Evolutionary conservation across 2,888 invertebrate species (phyloP).

Genomic region (Tinea pellionella): DNA sequence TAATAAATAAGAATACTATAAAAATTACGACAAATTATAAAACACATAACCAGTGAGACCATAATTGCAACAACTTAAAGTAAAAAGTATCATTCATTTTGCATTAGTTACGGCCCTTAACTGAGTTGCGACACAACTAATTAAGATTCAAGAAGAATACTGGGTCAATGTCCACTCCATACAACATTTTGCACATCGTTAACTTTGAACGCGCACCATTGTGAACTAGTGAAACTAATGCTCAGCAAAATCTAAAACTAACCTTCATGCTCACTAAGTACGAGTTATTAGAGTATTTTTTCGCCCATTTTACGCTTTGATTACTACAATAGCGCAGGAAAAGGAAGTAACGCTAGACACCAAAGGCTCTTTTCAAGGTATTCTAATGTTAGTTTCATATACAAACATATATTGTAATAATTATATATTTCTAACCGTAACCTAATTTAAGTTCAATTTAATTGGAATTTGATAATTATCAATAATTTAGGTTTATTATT

Average conservation of each 20-base stretch:
- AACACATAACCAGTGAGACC: neutral
- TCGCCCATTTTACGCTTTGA: slow-evolving; percentile 34
- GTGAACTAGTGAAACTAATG: neutral
- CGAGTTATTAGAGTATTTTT: slow-evolving; percentile 28
- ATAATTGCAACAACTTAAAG: neutral
- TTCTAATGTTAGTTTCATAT: slow-evolving; percentile 2
- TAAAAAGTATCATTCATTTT: neutral
- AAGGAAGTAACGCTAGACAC: slow-evolving; percentile 44
- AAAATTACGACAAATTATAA: slow-evolving; percentile 19
- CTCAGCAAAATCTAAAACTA: slow-evolving; percentile 27
- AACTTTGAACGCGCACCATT: slow-evolving; percentile 21
- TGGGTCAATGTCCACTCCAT: slow-evolving; percentile 37
- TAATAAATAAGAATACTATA: slow-evolving; percentile 16
- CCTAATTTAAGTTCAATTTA: slow-evolving; percentile 4
- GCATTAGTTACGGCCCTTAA: slow-evolving; percentile 19
- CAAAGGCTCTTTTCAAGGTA: slow-evolving; percentile 13
- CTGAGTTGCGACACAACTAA: slow-evolving; percentile 23
- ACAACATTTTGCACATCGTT: slow-evolving; percentile 17
- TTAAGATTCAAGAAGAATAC: slow-evolving; percentile 38
- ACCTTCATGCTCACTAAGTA: slow-evolving; percentile 38
- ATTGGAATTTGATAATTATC: neutral
- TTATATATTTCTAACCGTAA: neutral
- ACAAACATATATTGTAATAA: neutral
- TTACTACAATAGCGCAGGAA: slow-evolving; percentile 45
- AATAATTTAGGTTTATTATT: neutral